Evolutionary conservation across 2,797 vertebrate species (phyloP).

Genomic region (Spizella passerina): DNA sequence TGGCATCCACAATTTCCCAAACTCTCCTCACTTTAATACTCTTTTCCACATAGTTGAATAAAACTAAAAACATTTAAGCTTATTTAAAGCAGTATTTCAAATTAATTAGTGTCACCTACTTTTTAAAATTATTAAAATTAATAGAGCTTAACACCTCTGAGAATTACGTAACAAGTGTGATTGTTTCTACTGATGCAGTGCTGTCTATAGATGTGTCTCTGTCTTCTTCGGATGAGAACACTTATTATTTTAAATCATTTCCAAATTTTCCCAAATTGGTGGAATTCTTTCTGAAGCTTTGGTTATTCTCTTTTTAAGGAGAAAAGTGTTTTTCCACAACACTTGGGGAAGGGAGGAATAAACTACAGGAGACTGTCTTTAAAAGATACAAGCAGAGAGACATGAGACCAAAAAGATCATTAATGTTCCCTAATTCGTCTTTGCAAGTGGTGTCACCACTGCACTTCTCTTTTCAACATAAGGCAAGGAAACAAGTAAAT

Average conservation of each 20-base stretch:
- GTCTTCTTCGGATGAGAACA: background rate
- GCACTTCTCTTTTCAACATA: background rate
- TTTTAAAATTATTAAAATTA: background rate
- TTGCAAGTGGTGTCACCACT: background rate
- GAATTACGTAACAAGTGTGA: background rate
- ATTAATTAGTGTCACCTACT: background rate
- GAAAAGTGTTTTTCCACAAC: background rate
- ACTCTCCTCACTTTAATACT: background rate
- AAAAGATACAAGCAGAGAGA: background rate
- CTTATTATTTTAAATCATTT: background rate
- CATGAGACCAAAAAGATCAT: background rate
- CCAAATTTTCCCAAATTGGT: background rate
- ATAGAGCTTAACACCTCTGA: background rate
- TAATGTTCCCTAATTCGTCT: background rate
- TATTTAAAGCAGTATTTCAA: background rate
- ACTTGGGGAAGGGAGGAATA: too few species aligned
- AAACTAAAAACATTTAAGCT: background rate
- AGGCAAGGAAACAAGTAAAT: background rate
- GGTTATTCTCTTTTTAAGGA: background rate
- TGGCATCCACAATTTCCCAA: background rate
- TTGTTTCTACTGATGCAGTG: background rate
- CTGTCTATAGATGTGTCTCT: too few species aligned
- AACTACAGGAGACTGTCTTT: background rate
- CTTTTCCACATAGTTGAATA: accelerated
- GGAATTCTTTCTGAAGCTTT: background rate